phyloP scores from a whole-genome alignment of 64 coral and sea anemone species.

The Stylophora pistillata region DNA sequence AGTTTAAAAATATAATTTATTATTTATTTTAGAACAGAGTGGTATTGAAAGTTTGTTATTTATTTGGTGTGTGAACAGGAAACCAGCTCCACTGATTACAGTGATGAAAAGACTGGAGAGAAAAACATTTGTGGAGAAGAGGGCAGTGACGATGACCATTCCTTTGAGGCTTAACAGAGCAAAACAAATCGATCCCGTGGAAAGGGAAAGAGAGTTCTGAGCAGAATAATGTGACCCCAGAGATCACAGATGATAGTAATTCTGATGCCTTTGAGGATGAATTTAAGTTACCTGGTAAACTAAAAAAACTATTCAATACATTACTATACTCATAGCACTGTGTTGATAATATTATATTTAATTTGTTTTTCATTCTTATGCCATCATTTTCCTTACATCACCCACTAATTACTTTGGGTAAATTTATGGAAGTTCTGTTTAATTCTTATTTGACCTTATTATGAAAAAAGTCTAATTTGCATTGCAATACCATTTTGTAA shows the following conservation, averaged over 20 bases:
- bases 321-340: too few species aligned
- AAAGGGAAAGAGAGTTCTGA: slow-evolving; percentile 23
- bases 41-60: not conserved
- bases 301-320: not conserved
- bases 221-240: too few species aligned
- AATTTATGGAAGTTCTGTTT: too few species aligned
- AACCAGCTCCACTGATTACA: slow-evolving; percentile 30
- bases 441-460: too few species aligned
- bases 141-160: not conserved
- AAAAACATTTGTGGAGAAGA: not conserved
- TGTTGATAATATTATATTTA: too few species aligned
- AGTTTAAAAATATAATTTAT: too few species aligned
- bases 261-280: slow-evolving; percentile 6
- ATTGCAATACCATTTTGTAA: too few species aligned
- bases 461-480: too few species aligned
- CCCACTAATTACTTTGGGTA: too few species aligned
- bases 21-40: too few species aligned
- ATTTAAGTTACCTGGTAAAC: slow-evolving; percentile 17
- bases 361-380: not conserved
- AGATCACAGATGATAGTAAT: too few species aligned
- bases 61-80: slow-evolving; percentile 25
- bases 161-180: not conserved
- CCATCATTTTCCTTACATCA: too few species aligned
- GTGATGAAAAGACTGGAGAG: not conserved
- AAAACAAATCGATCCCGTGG: not conserved